Evolutionary conservation across 2,113 vertebrate species (phyloP), one percentile per base, ranked within the genome.

Genomic region (Chionis minor): DNA sequence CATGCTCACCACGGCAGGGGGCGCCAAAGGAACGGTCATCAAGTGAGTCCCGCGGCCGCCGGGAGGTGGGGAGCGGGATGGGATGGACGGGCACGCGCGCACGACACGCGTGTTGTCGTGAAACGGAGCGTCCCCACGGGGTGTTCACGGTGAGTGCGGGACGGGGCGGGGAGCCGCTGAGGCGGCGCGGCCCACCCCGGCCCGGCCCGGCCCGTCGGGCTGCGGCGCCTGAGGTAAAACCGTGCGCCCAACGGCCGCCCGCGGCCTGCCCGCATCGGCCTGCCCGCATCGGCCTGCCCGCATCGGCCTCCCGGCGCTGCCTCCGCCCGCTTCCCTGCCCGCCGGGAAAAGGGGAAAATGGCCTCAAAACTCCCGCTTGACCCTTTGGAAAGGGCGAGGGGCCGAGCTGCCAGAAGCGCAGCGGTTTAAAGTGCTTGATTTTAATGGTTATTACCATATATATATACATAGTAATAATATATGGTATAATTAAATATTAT

Each of bases 1-100:
- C 86, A 99, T 99, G 99, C 98, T 99, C 16, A 99, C 99, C 7
- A 98, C 99, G 96, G 99, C 99, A 98, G 99, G 99, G 98, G 99
- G 99, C 98, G 94, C 98, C 98, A 99, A 99, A 98, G 99, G 99
- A 92, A 99, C 99, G 5, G 99, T 99, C 93, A 99, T 99, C 98
- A 99, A 99, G 99, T 99, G 98, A 98, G 99, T 94, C 21, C 42
- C 42, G 42, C 42, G 42, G 42, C 9, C 32, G 56, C 55, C 55
- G 55, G 32, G 33, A 17, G 45, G 10, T 10, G 0, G 8, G 32
- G 1, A 3, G 14, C 14, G 42, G n/a, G 6, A 10, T 12, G 38
- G 38, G 38, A 30, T 28, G 28, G 17, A 32, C 30, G 18, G 11
- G 12, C 55, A 33, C 58, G 14, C 33, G 2, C 33, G 9, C 58